Evolutionary conservation across 2,888 invertebrate genomes (phyloP), one percentile per base, ranked within the genome.

Genomic region (Silvanus unidentatus): DNA sequence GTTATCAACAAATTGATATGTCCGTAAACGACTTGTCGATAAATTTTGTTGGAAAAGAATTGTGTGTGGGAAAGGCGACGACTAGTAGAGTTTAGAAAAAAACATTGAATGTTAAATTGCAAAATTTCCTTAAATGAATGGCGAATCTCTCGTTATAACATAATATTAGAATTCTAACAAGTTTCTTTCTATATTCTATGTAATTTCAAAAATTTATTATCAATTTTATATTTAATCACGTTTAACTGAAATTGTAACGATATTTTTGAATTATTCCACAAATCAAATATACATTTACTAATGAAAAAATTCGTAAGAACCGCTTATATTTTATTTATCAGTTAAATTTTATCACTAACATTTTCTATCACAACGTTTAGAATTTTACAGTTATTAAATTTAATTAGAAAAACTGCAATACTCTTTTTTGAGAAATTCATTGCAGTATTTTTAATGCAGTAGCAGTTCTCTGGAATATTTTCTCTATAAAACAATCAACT

Each of bases 291-390:
- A n/a, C 14, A 9, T 38, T 38, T 38, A 9, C 39, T 30, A 2
- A 42, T 50, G 47, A 50, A 47, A 49, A 54, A 49, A 43, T 52
- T 53, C 45, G 53, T 52, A 58, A 59, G 49, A 46, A 49, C 50
- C 44, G 50, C 53, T 39, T 50, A 29, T 49, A 39, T 27, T 32
- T 41, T 43, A 32, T 47, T 32, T 32, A 32, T 22, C 8, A 22
- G 8, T 32, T 32, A 32, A 8, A 32, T 32, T 50, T 47, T 57
- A 60, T 59, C 57, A 62, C 54, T 58, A 59, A 52, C 38, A 45
- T 28, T 49, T 37, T 53, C 60, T 62, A 62, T 62, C 61, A 62
- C 63, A 64, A 62, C 63, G 59, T 64, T 64, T 63, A 62, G 63
- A 64, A 62, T 63, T 51, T 52, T 44, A 49, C 48, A 47, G 46